These are phyloP conservation scores for Aythya baeri DNA, from an alignment of 2,113 vertebrate species.

Conservation along the genomic window DNA sequence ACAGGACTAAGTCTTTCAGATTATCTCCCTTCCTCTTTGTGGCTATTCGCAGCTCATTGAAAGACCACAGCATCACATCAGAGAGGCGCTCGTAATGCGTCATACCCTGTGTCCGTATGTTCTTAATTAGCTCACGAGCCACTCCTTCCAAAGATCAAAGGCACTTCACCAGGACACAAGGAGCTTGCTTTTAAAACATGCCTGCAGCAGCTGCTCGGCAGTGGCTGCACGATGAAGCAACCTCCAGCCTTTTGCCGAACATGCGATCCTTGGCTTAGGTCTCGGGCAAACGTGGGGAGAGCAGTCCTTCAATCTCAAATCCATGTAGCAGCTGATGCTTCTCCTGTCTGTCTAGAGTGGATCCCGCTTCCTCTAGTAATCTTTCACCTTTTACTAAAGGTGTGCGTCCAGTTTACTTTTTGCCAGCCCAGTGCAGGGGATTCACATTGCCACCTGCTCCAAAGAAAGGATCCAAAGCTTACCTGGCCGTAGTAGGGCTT, in stretches of 20 bases:
- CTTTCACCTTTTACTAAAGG: neutral
- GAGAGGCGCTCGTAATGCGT: neutral
- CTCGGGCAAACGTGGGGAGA: accelerated
- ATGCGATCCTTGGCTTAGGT: accelerated
- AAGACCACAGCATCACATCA: neutral
- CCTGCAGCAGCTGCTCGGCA: slow-evolving; percentile 4
- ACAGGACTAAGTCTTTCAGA: neutral
- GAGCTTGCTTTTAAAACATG: neutral
- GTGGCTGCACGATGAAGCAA: neutral
- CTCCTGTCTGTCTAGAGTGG: neutral
- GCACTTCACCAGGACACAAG: neutral
- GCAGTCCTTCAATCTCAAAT: accelerated
- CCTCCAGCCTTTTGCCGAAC: neutral
- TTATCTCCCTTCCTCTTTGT: neutral
- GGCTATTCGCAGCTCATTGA: neutral
- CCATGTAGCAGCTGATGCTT: neutral
- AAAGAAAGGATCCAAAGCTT: neutral
- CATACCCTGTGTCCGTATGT: neutral
- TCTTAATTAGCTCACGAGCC: neutral
- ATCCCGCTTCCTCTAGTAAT: neutral
- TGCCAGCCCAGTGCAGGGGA: accelerated
- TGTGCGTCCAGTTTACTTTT: neutral
- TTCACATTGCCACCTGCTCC: accelerated
- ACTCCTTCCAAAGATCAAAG: neutral
- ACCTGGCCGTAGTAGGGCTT: accelerated